These are phyloP conservation scores for Cinclus mexicanus DNA, from an alignment of 2,113 vertebrate species.

Conservation along the genomic window DNA sequence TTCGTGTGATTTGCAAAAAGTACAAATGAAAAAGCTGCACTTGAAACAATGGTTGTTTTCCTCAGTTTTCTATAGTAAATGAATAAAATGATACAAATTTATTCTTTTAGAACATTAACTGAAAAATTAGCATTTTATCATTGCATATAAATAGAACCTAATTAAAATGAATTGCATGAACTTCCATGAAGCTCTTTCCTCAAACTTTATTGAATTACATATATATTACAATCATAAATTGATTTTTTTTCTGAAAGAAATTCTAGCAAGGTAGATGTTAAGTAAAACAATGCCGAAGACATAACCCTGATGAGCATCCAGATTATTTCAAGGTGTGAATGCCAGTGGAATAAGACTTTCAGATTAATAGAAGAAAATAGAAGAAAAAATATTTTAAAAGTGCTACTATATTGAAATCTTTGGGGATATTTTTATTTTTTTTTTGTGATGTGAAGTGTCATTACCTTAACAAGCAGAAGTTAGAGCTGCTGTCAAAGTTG, in stretches of 20 bases:
- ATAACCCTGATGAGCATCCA: background rate
- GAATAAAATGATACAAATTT: background rate
- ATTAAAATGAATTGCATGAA: background rate
- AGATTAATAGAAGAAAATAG: background rate
- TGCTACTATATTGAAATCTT: background rate
- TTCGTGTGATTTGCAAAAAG: background rate
- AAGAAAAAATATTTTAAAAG: background rate
- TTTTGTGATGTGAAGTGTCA: background rate
- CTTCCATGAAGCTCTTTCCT: background rate
- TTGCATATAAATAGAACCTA: background rate
- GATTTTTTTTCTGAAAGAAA: background rate
- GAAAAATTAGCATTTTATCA: background rate
- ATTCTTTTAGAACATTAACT: background rate
- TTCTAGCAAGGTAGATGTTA: background rate
- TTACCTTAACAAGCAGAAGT: background rate
- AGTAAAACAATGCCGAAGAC: background rate
- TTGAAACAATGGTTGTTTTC: background rate
- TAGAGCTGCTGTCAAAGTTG: background rate
- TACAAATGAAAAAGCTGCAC: background rate
- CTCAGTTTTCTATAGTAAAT: background rate
- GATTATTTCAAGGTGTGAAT: background rate
- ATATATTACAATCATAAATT: background rate
- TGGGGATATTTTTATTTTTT: background rate
- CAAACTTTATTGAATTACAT: background rate
- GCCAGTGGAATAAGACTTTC: background rate